These are phyloP conservation scores for Cryptops parisi DNA, from an alignment of 2,888 invertebrate species.

Conservation along the genomic window DNA sequence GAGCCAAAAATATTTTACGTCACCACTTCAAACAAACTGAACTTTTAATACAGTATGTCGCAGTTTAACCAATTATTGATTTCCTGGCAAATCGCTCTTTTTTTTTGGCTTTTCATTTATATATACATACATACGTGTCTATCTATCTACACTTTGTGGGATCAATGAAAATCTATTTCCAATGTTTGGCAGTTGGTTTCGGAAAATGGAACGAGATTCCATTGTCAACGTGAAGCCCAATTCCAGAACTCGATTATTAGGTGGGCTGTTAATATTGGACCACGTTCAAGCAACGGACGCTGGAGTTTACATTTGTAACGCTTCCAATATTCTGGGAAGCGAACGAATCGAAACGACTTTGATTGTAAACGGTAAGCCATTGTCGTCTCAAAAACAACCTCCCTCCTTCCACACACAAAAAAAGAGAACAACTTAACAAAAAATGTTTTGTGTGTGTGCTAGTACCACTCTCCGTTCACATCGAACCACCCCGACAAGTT, in stretches of 20 bases:
- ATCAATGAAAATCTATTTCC: no score
- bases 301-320: slow-evolving; percentile 7
- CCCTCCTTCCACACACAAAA: no score
- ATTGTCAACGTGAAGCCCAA: background rate
- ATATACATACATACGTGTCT: no score
- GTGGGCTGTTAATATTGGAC: slow-evolving; percentile 7
- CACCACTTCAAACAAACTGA: no score
- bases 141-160: no score
- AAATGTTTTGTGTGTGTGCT: no score
- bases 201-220: slow-evolving; percentile 5
- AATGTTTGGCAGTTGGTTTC: slow-evolving; percentile 11
- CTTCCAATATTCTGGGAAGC: slow-evolving; percentile 8
- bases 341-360: slow-evolving; percentile 10
- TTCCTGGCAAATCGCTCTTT: no score
- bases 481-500: slow-evolving; percentile 6
- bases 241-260: background rate
- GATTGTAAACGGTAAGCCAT: slow-evolving; percentile 10
- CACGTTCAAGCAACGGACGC: slow-evolving; percentile 5
- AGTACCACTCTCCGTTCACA: slow-evolving; percentile 11
- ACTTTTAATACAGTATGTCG: no score
- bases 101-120: no score
- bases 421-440: background rate
- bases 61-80: no score
- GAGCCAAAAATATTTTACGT: no score
- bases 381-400: no score